Conservation (phyloP, 1,140 invertebrate species). For the Lordiphosa collinella region DNA sequence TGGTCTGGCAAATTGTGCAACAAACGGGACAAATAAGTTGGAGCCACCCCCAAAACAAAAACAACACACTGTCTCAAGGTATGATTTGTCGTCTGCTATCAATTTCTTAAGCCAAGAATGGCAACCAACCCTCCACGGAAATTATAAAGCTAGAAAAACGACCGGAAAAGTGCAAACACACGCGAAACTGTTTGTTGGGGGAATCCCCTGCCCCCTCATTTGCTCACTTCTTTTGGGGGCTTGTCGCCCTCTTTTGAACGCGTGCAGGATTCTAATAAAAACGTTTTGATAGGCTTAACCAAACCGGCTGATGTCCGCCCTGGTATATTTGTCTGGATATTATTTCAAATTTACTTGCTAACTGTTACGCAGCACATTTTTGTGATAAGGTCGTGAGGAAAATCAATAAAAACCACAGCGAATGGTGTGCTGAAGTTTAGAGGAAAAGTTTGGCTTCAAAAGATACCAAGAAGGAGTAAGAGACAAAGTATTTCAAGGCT, state of each 20-base stretch:
- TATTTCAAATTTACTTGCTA: constrained; percentile 57
- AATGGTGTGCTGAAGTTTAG: too few species aligned
- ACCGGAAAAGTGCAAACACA: constrained; percentile 74
- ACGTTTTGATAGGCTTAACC: constrained; percentile 68
- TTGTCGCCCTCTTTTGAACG: constrained; percentile 30
- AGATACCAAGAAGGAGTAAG: too few species aligned
- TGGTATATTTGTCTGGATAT: constrained; percentile 52
- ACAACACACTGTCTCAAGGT: constrained; percentile 43
- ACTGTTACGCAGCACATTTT: constrained; percentile 51
- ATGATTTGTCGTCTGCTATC: constrained; percentile 72
- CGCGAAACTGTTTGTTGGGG: constrained; percentile 70
- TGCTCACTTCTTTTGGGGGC: constrained; percentile 23
- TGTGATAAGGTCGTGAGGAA: constrained; percentile 43
- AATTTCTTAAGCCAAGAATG: constrained; percentile 53
- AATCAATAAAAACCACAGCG: constrained; percentile 34
- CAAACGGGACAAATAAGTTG: constrained; percentile 43
- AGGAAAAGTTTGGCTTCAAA: too few species aligned
- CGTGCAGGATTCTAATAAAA: constrained; percentile 66
- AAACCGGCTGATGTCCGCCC: constrained; percentile 24
- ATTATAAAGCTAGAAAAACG: constrained; percentile 52
- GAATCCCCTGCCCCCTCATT: neutral
- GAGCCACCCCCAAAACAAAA: constrained; percentile 43
- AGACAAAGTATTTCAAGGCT: too few species aligned
- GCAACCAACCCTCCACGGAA: constrained; percentile 38
- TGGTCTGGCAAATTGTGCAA: constrained; percentile 71